Conservation (phyloP, 2,888 invertebrate species). For the Neoitamus cyanurus region DNA sequence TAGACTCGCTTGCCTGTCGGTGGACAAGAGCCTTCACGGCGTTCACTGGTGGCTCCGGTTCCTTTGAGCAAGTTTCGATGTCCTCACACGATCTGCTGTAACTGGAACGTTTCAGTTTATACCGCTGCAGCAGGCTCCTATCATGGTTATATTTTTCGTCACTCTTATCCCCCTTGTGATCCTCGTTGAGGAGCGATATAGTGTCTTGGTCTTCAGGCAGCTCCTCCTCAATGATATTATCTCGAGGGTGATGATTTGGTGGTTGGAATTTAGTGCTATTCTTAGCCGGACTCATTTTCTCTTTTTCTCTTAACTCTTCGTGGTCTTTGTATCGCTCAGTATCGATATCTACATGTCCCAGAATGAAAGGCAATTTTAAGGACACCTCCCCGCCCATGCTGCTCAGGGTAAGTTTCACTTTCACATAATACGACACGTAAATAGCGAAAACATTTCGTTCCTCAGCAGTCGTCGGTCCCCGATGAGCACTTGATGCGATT, state of each 20-base stretch:
- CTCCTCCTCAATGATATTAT: slow-evolving; percentile 51
- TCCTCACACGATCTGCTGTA: slow-evolving; percentile 53
- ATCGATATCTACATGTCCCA: slow-evolving; percentile 70
- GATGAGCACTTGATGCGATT: slow-evolving; percentile 57
- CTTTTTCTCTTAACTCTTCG: slow-evolving; percentile 28
- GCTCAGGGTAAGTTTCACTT: slow-evolving; percentile 81
- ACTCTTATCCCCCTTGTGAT: slow-evolving; percentile 11
- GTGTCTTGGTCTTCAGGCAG: slow-evolving; percentile 47
- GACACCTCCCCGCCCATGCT: slow-evolving; percentile 82
- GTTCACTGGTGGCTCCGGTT: slow-evolving; percentile 10
- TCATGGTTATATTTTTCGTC: slow-evolving; percentile 50
- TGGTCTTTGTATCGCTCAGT: slow-evolving; percentile 50
- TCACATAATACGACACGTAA: slow-evolving; percentile 87
- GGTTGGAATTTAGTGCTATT: neutral
- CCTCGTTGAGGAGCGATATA: slow-evolving; percentile 47
- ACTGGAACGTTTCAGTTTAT: slow-evolving; percentile 52
- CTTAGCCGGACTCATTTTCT: slow-evolving; percentile 1
- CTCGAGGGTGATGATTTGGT: slow-evolving; percentile 29
- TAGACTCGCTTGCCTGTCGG: slow-evolving; percentile 48
- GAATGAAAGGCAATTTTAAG: slow-evolving; percentile 79
- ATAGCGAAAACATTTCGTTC: slow-evolving; percentile 81
- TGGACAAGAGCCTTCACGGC: slow-evolving; percentile 49
- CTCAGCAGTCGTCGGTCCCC: slow-evolving; percentile 58
- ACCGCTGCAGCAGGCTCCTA: slow-evolving; percentile 47
- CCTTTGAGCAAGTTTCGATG: slow-evolving; percentile 32